Conservation (phyloP, 2,113 vertebrate species). For the Dasyurus viverrinus region DNA sequence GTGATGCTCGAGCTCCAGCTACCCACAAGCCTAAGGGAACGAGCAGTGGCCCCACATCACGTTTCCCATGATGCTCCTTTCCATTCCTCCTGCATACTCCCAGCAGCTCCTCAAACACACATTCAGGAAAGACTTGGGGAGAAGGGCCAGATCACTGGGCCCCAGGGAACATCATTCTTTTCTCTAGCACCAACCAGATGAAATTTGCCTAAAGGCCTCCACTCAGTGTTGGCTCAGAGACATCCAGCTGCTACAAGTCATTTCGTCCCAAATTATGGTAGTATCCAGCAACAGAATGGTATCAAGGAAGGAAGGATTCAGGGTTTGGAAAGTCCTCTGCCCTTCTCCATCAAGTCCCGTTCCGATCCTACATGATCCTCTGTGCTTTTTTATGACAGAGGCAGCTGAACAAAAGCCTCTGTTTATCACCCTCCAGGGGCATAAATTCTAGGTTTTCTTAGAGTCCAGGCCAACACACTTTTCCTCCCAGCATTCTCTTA, state of each 20-base stretch:
- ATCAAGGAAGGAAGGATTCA: not conserved
- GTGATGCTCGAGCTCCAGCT: accelerated
- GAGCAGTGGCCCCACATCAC: accelerated
- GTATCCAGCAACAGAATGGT: not conserved
- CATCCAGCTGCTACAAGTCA: not conserved
- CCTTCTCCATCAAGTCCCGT: not conserved
- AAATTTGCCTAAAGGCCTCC: not conserved
- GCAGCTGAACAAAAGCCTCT: not conserved
- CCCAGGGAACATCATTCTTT: not conserved
- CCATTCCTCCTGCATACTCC: not conserved
- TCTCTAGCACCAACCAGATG: not conserved
- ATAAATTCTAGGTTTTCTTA: not conserved
- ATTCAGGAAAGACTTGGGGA: not conserved
- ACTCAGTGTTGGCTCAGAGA: not conserved
- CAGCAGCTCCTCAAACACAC: not conserved
- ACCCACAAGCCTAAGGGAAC: accelerated
- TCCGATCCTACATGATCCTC: not conserved
- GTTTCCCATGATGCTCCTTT: not conserved
- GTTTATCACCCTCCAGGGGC: not conserved
- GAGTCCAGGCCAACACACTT: not conserved
- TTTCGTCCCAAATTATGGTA: not conserved
- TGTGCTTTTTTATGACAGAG: not conserved
- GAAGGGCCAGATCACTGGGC: not conserved
- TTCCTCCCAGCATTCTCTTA: not conserved
- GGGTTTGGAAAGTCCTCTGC: not conserved